These are phyloP conservation scores for Thalassophryne amazonica DNA, from an alignment of 2,797 vertebrate species.

Conservation along the genomic window DNA sequence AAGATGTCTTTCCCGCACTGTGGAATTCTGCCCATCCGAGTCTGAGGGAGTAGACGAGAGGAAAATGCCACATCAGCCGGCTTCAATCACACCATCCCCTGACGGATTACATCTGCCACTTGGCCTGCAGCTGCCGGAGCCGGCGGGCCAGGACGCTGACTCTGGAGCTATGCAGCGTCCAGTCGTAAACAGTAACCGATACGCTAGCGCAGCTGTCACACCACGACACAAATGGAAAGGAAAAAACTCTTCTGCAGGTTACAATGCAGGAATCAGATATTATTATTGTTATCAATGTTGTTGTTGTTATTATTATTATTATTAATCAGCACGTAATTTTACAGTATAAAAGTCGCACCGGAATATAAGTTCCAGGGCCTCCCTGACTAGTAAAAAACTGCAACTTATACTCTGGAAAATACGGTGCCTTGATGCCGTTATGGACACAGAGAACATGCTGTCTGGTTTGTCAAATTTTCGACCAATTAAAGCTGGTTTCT, in stretches of 20 bases:
- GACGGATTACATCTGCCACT: constrained; percentile 8
- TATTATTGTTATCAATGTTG: too few relatives aligned
- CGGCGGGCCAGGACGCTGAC: neutral
- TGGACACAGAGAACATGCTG: too few relatives aligned
- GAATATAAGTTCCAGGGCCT: too few relatives aligned
- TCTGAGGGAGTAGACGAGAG: constrained; percentile 7
- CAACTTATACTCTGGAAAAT: too few relatives aligned
- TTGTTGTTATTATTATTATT: too few relatives aligned
- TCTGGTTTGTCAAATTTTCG: too few relatives aligned
- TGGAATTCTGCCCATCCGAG: neutral
- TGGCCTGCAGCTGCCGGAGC: neutral
- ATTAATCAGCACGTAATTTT: too few relatives aligned
- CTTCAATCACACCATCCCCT: constrained; percentile 2
- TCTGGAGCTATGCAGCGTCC: neutral
- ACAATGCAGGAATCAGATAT: neutral
- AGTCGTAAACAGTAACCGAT: constrained; percentile 12
- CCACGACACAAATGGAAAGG: neutral
- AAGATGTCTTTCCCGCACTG: constrained; percentile 3
- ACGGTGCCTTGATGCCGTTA: too few relatives aligned
- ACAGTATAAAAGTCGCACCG: too few relatives aligned
- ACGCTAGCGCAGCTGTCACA: neutral
- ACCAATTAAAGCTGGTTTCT: too few relatives aligned
- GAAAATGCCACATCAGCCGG: constrained; percentile 13
- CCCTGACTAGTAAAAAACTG: too few relatives aligned
- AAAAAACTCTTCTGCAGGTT: neutral